These are phyloP conservation scores for Hololepta plana DNA, from an alignment of 2,888 invertebrate species.

Conservation along the genomic window DNA sequence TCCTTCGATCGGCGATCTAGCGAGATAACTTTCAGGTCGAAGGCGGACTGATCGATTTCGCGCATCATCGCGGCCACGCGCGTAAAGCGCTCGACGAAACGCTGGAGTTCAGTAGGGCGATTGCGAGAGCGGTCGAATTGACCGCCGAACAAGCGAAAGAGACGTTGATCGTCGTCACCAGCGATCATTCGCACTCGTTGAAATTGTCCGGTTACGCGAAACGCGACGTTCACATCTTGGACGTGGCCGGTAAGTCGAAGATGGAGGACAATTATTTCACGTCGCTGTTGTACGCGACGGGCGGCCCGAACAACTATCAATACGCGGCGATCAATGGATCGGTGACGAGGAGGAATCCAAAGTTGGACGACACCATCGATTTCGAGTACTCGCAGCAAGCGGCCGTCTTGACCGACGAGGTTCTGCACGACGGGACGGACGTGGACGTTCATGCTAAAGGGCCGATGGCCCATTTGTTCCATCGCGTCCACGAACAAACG, in stretches of 20 bases:
- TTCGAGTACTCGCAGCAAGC: constrained; percentile 58
- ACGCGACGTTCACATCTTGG: constrained; percentile 46
- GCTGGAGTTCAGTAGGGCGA: constrained; percentile 59
- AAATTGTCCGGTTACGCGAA: constrained; percentile 61
- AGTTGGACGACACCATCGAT: constrained; percentile 35
- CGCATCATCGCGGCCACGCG: constrained; percentile 68
- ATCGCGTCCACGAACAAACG: constrained; percentile 78
- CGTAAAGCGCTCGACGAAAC: constrained; percentile 64
- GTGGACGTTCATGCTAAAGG: constrained; percentile 73
- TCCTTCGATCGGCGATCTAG: constrained; percentile 3
- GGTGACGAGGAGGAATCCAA: constrained; percentile 41
- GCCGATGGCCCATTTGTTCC: constrained; percentile 76
- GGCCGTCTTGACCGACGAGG: constrained; percentile 49
- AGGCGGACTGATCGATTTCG: constrained; percentile 73
- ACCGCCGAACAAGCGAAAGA: constrained; percentile 32
- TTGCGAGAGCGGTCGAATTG: constrained; percentile 42
- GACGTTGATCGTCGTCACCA: constrained; percentile 71
- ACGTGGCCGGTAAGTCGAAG: constrained; percentile 41
- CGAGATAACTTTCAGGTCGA: constrained; percentile 41
- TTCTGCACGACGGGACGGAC: constrained; percentile 70
- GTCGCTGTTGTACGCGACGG: constrained; percentile 58
- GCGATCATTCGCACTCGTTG: constrained; percentile 67
- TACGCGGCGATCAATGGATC: constrained; percentile 22
- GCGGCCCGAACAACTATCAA: constrained; percentile 50
- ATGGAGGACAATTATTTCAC: constrained; percentile 53